Percentiles rank a stretch among this genome's conserved stretches.
These are phyloP conservation scores for Ormyrus nitidulus DNA, from an alignment of 2,888 invertebrate genomes.

Conservation along the genomic window DNA sequence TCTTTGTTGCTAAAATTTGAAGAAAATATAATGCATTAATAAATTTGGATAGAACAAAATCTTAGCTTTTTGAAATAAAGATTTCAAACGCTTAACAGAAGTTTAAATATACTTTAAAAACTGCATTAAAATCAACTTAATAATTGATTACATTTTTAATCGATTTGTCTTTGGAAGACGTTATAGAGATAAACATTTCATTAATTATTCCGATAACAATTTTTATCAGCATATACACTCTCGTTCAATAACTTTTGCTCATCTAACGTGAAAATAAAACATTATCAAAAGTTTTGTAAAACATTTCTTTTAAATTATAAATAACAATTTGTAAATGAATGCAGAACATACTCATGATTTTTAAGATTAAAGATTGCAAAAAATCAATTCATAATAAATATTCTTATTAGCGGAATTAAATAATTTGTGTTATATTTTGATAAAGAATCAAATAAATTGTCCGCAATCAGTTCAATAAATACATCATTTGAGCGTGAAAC, in stretches of 20 bases:
- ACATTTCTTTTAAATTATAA: too few species aligned
- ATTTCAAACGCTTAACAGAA: too few species aligned
- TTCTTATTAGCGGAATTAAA: conserved; percentile 14
- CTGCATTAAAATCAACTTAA: too few species aligned
- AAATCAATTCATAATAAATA: conserved; percentile 34
- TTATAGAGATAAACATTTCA: conserved; percentile 4
- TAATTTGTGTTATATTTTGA: background rate
- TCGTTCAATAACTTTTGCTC: too few species aligned
- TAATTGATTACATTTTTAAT: too few species aligned
- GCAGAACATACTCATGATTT: conserved; percentile 1
- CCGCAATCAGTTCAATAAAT: background rate
- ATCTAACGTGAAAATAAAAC: too few species aligned
- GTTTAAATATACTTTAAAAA: background rate
- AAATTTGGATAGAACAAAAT: conserved; percentile 19
- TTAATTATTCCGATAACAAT: conserved; percentile 23
- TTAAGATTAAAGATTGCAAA: conserved; percentile 7
- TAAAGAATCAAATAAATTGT: background rate
- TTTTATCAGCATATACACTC: background rate
- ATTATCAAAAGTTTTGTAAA: too few species aligned
- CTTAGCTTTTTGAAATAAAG: background rate
- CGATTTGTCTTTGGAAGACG: too few species aligned
- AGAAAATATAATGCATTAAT: conserved; percentile 10
- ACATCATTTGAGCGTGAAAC: background rate
- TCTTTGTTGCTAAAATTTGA: conserved; percentile 67
- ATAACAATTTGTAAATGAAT: background rate